These are phyloP conservation scores for Scopus umbretta DNA, from an alignment of 2,113 vertebrate genomes.

Conservation along the genomic window DNA sequence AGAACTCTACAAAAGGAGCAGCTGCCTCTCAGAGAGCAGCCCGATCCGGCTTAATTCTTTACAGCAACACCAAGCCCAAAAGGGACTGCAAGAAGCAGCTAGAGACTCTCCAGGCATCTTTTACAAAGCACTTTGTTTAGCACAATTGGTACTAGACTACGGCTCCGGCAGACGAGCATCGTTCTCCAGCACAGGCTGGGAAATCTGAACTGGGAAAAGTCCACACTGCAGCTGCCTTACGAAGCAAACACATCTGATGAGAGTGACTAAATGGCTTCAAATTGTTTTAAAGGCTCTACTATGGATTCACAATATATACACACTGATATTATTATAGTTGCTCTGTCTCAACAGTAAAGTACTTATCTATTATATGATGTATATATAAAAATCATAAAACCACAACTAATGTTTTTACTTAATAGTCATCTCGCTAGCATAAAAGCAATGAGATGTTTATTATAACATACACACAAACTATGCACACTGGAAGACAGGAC, in stretches of 20 bases:
- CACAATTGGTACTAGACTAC: background rate
- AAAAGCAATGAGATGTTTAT: background rate
- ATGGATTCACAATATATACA: background rate
- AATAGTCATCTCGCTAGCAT: background rate
- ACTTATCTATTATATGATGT: background rate
- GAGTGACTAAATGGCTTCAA: background rate
- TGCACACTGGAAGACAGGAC: background rate
- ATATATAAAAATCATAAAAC: background rate
- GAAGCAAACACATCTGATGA: background rate
- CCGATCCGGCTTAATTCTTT: background rate
- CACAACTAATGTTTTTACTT: background rate
- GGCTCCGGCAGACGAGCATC: background rate
- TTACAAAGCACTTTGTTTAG: background rate
- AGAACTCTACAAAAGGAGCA: background rate
- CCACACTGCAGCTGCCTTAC: background rate
- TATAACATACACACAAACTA: background rate
- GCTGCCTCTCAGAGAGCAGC: background rate
- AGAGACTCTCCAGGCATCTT: background rate
- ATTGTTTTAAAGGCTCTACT: background rate
- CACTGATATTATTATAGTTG: background rate
- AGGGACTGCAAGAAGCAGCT: background rate
- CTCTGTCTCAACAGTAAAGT: background rate
- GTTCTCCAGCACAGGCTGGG: background rate
- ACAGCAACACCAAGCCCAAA: background rate
- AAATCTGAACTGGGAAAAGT: background rate